Base-by-base conservation (phyloP, 92 coral and sea anemone genomes). In the Zoanthus sansibaricus region DNA sequence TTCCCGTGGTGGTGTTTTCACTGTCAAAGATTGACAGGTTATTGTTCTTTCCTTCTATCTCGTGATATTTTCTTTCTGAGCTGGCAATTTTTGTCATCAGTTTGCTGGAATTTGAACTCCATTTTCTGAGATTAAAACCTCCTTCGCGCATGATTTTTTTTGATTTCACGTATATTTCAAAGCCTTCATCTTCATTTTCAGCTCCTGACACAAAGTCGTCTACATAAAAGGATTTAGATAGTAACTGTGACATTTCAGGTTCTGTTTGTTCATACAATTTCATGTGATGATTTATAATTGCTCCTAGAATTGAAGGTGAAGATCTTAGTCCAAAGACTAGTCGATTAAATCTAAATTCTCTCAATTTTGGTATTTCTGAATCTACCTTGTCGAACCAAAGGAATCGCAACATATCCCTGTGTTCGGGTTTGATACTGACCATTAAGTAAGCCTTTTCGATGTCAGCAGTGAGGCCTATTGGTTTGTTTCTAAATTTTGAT, bases 291-390 rank as follows among this genome's bases (percentile, higher is more conserved):
- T 70, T 77, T 20, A 92, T 89, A 52, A 90, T 92, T 58, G 89
- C 91, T 79, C 93, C 91, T n/a, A 92, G 91, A 30, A 87, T 92
- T 42, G 91, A 83, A 51, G 93, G 95, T 45, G 93, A 92, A 6
- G 93, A 88, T 11, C 92, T 54, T 79, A 82, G 68, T 1, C 94
- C 89, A 76, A 89, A 92, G 5, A 92, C 92, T 8, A 86, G 85
- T 42, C 89, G 72, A 70, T 92, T 74, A 86, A 92, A 89, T 76
- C 77, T 76, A 59, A 67, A 76, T 72, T 76, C 55, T 11, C 79
- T 49, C 1, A 89, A 64, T 71, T 82, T 74, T 12, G 90, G 82
- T 44, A 9, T 89, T 64, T 74, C 74, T 16, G 61, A 66, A 1
- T 7, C 48, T 31, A 83, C 72, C 67, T 90, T 56, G 6, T 86